phyloP scores from a whole-genome alignment of 2,113 vertebrate species.

The Marmota flaviventris region DNA sequence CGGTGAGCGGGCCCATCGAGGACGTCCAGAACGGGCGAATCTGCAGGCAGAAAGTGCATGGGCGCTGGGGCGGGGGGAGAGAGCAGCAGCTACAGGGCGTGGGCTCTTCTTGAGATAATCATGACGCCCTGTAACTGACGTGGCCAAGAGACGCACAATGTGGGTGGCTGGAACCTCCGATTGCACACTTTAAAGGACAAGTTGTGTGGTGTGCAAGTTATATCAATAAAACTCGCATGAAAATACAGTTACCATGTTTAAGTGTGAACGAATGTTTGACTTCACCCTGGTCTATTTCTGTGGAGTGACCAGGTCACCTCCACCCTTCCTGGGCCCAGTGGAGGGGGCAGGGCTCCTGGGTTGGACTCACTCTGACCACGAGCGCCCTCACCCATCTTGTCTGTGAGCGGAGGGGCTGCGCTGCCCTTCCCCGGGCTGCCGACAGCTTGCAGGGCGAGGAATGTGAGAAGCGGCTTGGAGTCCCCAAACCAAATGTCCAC shows the following conservation, averaged over 20 bases:
- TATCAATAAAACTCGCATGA: neutral
- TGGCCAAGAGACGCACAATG: rapidly evolving
- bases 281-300: neutral
- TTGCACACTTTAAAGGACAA: rapidly evolving
- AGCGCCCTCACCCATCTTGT: rapidly evolving
- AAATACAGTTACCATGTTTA: rapidly evolving
- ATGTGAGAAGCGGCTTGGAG: neutral
- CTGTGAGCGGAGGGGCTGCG: too few relatives aligned
- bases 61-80: rapidly evolving
- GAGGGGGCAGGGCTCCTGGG: neutral
- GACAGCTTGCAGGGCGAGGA: rapidly evolving
- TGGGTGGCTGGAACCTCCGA: rapidly evolving
- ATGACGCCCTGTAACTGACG: rapidly evolving
- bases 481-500: neutral
- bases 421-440: neutral
- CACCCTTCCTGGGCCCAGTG: rapidly evolving
- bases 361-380: rapidly evolving
- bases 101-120: neutral
- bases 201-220: rapidly evolving
- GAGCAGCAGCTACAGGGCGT: rapidly evolving
- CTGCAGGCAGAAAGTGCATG: rapidly evolving
- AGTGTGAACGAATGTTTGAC: neutral
- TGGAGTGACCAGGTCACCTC: neutral
- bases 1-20: too few relatives aligned
- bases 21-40: rapidly evolving